phyloP scores from a whole-genome alignment of 2,113 vertebrate species.

The Columba janthina region DNA sequence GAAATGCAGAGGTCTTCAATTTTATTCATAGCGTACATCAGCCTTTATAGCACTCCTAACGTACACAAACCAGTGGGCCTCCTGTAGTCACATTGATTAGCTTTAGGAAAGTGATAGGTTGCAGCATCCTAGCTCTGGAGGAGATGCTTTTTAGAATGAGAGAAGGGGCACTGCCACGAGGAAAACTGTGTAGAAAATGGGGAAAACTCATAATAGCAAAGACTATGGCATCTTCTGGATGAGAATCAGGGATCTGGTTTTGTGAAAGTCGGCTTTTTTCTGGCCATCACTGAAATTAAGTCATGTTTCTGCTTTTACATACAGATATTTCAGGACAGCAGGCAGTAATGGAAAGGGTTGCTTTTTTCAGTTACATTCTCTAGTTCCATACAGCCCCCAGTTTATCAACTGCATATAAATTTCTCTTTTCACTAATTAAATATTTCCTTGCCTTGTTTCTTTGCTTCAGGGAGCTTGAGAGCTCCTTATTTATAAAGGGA shows the following conservation, averaged over 20 bases:
- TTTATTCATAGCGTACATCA: not conserved
- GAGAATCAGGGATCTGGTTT: not conserved
- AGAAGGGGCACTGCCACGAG: not conserved
- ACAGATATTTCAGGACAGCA: not conserved
- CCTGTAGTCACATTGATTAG: not conserved
- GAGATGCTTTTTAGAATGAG: not conserved
- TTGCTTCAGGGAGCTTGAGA: constrained; percentile 46
- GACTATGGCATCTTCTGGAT: not conserved
- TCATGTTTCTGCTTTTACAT: not conserved
- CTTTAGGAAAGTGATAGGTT: not conserved
- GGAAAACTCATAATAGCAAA: not conserved
- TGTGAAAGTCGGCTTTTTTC: not conserved
- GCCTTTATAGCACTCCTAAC: not conserved
- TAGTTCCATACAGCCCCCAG: not conserved
- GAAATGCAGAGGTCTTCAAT: not conserved
- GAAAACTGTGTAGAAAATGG: not conserved
- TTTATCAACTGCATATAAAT: constrained; percentile 24
- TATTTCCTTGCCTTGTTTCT: constrained; percentile 8
- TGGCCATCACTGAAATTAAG: not conserved
- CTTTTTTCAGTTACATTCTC: not conserved
- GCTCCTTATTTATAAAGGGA: constrained; percentile 2
- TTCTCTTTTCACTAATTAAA: constrained; percentile 25
- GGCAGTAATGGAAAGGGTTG: not conserved
- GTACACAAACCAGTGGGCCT: not conserved
- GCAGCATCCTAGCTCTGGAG: not conserved